Evolutionary conservation across 2,797 vertebrate genomes (phyloP).

Genomic region (Anabacerthia variegaticeps): DNA sequence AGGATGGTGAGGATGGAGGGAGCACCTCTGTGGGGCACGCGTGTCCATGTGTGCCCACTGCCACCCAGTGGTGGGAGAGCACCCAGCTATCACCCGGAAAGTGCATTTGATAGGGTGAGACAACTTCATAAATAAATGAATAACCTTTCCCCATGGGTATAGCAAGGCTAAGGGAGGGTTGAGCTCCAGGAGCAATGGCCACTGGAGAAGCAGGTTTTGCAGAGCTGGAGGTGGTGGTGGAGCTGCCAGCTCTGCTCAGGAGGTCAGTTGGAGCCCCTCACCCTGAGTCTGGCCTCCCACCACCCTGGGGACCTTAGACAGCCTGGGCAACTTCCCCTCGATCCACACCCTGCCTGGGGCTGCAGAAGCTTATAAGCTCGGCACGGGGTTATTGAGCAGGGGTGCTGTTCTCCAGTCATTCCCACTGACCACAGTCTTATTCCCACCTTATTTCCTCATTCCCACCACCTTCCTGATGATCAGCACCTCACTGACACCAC

Average conservation of each 20-base stretch:
- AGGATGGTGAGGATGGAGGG: rapidly evolving
- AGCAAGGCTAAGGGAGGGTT: rapidly evolving
- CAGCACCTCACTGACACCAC: rapidly evolving
- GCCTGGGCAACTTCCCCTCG: not conserved
- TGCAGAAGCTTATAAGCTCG: not conserved
- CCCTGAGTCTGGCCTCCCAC: not conserved
- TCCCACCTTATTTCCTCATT: not conserved
- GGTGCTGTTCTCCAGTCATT: not conserved
- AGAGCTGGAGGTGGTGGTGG: not conserved
- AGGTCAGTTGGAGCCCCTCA: not conserved
- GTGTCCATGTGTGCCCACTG: not conserved
- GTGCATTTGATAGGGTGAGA: rapidly evolving
- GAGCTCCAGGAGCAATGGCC: not conserved
- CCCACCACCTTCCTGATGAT: not conserved
- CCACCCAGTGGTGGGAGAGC: constrained; percentile 42
- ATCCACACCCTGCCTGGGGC: rapidly evolving
- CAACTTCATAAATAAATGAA: rapidly evolving
- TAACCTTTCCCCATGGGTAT: rapidly evolving
- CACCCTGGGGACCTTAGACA: not conserved
- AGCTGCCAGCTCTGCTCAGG: not conserved
- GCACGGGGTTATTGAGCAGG: no score
- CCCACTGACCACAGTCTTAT: not conserved
- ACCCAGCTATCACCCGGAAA: not conserved
- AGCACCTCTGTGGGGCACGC: not conserved
- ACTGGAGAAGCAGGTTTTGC: not conserved